phyloP scores from a whole-genome alignment of 2,113 vertebrate species.

The Actenoides hombroni region DNA sequence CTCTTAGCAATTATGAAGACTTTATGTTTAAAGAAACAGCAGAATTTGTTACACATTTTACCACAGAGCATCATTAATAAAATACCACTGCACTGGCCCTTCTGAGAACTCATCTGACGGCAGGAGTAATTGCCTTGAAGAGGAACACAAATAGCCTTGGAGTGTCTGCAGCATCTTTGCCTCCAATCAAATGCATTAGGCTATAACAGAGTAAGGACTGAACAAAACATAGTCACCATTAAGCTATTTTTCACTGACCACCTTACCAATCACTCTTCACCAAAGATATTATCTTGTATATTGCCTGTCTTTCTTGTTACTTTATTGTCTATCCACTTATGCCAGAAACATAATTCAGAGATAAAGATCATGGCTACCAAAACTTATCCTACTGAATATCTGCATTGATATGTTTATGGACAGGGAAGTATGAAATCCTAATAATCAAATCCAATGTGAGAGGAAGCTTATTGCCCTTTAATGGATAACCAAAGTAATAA shows the following conservation, averaged over 20 bases:
- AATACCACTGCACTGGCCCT: conserved; percentile 28
- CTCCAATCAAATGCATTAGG: not conserved
- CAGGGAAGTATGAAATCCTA: not conserved
- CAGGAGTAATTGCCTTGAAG: conserved; percentile 60
- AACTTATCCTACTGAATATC: not conserved
- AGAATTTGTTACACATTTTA: conserved; percentile 43
- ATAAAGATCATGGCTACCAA: not conserved
- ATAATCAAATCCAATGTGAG: not conserved
- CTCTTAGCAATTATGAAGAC: not conserved
- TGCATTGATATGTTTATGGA: not conserved
- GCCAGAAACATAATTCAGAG: not conserved
- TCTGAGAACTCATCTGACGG: conserved; percentile 49
- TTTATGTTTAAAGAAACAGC: conserved; percentile 58
- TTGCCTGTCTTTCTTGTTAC: not conserved
- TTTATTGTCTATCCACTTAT: not conserved
- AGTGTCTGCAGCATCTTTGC: conserved; percentile 12
- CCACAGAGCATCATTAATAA: conserved; percentile 61
- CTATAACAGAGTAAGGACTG: not conserved
- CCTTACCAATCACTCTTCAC: not conserved
- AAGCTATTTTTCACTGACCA: not conserved
- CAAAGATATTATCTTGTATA: not conserved
- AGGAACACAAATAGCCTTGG: not conserved
- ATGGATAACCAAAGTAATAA: conserved; percentile 17
- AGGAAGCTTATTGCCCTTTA: not conserved
- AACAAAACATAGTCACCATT: not conserved